Conservation (phyloP, 2,888 invertebrate species). For the Nomada fucata region DNA sequence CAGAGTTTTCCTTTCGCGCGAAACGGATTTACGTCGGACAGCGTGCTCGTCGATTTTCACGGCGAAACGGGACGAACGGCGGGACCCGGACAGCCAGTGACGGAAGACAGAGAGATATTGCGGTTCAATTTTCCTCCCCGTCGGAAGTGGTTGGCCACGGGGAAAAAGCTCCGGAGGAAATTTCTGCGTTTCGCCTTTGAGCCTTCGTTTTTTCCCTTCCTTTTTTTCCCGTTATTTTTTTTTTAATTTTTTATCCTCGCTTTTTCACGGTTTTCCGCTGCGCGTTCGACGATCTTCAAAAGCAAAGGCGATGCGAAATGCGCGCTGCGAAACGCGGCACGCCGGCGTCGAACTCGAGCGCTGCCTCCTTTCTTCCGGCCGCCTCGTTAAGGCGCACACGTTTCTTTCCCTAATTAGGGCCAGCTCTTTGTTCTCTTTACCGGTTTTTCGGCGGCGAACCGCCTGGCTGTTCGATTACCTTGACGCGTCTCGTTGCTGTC, state of each 20-base stretch:
- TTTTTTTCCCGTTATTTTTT: conserved; percentile 36
- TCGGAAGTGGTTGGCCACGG: conserved; percentile 6
- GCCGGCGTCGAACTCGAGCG: neutral
- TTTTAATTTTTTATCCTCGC: conserved; percentile 48
- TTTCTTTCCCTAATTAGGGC: conserved; percentile 24
- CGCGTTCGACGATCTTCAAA: conserved; percentile 39
- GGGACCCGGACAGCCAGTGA: neutral
- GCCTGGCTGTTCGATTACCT: neutral
- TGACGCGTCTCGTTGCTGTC: neutral
- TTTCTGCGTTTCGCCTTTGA: conserved; percentile 51
- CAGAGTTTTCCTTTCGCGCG: too few species aligned
- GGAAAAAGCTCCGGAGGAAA: conserved; percentile 36
- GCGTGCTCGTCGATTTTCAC: neutral
- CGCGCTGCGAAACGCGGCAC: neutral
- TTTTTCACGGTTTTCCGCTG: conserved; percentile 30
- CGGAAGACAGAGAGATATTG: neutral
- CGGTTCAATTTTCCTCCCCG: conserved; percentile 14
- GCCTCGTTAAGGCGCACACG: conserved; percentile 2
- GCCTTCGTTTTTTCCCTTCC: conserved; percentile 43
- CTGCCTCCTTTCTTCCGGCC: conserved; percentile 3
- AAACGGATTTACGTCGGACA: too few species aligned
- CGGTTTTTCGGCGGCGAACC: neutral
- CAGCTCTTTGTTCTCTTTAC: neutral
- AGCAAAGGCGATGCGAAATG: conserved; percentile 40
- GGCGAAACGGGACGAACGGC: neutral